These are phyloP conservation scores for Pundamilia nyererei DNA, from an alignment of 2,113 vertebrate genomes.

Conservation along the genomic window DNA sequence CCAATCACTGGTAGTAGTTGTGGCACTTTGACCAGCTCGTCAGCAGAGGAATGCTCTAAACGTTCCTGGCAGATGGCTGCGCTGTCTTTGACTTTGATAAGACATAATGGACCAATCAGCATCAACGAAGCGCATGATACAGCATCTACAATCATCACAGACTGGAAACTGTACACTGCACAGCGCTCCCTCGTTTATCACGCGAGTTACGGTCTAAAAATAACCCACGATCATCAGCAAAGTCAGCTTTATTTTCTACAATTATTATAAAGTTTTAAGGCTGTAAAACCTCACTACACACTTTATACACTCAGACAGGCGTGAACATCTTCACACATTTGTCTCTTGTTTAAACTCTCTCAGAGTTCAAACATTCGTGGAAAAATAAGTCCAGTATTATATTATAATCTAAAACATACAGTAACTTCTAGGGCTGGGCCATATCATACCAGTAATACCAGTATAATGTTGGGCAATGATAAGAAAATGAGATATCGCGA, in stretches of 20 bases:
- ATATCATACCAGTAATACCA: accelerated
- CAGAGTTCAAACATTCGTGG: neutral
- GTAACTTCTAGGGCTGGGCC: neutral
- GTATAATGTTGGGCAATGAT: accelerated
- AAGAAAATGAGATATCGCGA: accelerated
- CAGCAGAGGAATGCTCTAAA: neutral
- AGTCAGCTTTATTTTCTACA: neutral
- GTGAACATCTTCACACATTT: neutral
- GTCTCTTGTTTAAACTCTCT: neutral
- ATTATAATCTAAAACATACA: neutral
- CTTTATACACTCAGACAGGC: neutral
- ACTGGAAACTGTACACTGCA: neutral
- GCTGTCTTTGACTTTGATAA: neutral
- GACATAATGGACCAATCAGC: neutral
- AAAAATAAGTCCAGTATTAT: neutral
- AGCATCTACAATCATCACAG: neutral
- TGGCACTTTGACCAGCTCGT: neutral
- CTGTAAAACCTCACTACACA: neutral
- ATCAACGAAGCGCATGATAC: neutral
- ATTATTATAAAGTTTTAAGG: neutral
- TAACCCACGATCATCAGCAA: neutral
- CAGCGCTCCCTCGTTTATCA: accelerated
- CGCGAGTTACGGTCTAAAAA: neutral
- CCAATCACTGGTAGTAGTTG: neutral
- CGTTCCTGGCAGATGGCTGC: neutral